phyloP scores from a whole-genome alignment of 35 echinoderm and acorn worm species.

The Heliocidaris tuberculata region DNA sequence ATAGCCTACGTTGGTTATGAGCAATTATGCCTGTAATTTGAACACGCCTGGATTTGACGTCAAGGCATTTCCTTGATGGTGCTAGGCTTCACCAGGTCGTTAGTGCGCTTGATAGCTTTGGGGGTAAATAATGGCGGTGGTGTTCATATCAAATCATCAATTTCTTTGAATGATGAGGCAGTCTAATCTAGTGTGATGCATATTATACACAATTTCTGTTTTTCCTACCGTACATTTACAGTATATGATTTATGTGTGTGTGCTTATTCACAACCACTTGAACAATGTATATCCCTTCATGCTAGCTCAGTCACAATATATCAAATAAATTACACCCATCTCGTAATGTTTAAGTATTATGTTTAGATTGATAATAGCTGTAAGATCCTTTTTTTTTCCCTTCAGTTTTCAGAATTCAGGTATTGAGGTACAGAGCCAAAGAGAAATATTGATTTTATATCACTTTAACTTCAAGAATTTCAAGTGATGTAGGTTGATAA shows the following conservation, averaged over 20 bases:
- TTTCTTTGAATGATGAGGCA: conserved; percentile 5
- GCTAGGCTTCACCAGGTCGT: conserved; percentile 13
- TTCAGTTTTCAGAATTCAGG: too few relatives aligned
- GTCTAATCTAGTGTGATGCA: not conserved
- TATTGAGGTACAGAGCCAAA: too few relatives aligned
- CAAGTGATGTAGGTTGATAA: too few relatives aligned
- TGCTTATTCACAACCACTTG: not conserved
- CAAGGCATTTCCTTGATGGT: conserved; percentile 42
- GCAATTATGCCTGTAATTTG: conserved; percentile 48
- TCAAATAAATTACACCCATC: too few relatives aligned
- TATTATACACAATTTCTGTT: not conserved
- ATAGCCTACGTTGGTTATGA: conserved; percentile 33
- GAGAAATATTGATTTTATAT: too few relatives aligned
- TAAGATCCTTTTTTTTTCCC: too few relatives aligned
- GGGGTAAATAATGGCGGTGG: conserved; percentile 7
- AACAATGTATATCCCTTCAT: too few relatives aligned
- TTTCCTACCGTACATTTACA: not conserved
- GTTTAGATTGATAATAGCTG: too few relatives aligned
- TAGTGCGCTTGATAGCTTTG: conserved; percentile 38
- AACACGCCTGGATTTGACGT: conserved; percentile 45
- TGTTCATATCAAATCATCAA: conserved; percentile 18
- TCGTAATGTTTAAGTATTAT: too few relatives aligned
- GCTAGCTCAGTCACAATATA: too few relatives aligned
- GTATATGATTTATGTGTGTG: not conserved
- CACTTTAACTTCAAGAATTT: too few relatives aligned